These are phyloP conservation scores for Brachionus calyciflorus DNA, from an alignment of 1,140 invertebrate genomes.

Conservation along the genomic window DNA sequence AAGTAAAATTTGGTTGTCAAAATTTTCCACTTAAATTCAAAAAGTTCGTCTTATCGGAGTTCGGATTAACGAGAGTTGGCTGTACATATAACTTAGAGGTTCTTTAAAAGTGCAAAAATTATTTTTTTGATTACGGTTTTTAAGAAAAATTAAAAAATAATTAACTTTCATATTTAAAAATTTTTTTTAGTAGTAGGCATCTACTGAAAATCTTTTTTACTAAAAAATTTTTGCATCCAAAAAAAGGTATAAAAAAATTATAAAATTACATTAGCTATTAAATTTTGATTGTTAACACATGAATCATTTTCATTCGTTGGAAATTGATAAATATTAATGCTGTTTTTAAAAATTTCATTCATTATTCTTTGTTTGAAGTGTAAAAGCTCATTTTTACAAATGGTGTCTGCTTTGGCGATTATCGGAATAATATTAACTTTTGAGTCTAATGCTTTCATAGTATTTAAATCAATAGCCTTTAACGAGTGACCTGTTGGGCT, in stretches of 20 bases:
- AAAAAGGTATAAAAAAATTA: not conserved
- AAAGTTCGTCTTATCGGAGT: too few relatives aligned
- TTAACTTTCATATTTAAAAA: too few relatives aligned
- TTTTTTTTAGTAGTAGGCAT: too few relatives aligned
- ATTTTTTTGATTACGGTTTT: too few relatives aligned
- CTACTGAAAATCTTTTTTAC: too few relatives aligned
- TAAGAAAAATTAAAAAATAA: too few relatives aligned
- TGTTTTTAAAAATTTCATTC: slow-evolving; percentile 61
- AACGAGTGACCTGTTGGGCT: slow-evolving; percentile 88
- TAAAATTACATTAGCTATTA: slow-evolving; percentile 30
- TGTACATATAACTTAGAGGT: too few relatives aligned
- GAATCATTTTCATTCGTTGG: slow-evolving; percentile 93
- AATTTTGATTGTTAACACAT: slow-evolving; percentile 11
- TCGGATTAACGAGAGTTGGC: too few relatives aligned
- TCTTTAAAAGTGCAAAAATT: too few relatives aligned
- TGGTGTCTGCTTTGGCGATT: slow-evolving; percentile 97
- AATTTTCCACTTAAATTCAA: too few relatives aligned
- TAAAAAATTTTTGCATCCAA: slow-evolving; percentile 51
- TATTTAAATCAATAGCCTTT: slow-evolving; percentile 86
- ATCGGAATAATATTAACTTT: slow-evolving; percentile 99
- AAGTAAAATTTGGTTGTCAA: too few relatives aligned
- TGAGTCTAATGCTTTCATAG: slow-evolving; percentile 96
- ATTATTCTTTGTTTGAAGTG: slow-evolving; percentile 81
- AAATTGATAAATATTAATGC: slow-evolving; percentile 89
- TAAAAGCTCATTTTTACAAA: slow-evolving; percentile 92